phyloP scores from a whole-genome alignment of 2,888 invertebrate species.

The Ceraclea dissimilis region DNA sequence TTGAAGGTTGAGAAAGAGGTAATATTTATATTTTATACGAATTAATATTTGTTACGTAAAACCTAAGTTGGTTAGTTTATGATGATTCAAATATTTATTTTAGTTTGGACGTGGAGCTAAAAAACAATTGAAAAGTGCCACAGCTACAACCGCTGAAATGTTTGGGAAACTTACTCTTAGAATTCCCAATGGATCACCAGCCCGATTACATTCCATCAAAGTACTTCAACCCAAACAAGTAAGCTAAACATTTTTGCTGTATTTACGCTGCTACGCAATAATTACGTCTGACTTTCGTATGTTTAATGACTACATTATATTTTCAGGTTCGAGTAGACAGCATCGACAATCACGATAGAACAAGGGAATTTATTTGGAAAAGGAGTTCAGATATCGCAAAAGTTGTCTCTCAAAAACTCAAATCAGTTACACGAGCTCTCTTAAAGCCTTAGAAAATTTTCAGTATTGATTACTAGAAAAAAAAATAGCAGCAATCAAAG shows the following conservation, averaged over 20 bases:
- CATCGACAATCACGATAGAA: slow-evolving; percentile 72
- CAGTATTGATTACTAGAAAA: neutral
- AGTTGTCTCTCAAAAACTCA: slow-evolving; percentile 73
- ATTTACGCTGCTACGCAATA: neutral
- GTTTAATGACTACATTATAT: neutral
- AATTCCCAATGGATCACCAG: slow-evolving; percentile 72
- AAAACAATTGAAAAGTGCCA: slow-evolving; percentile 76
- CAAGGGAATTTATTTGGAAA: slow-evolving; percentile 76
- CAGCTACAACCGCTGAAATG: slow-evolving; percentile 84
- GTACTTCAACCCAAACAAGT: slow-evolving; percentile 85
- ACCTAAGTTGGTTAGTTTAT: no score
- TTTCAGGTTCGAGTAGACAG: slow-evolving; percentile 75
- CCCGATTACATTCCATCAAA: slow-evolving; percentile 74
- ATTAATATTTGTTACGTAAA: no score
- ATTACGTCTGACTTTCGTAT: neutral
- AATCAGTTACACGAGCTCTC: slow-evolving; percentile 45
- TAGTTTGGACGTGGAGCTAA: slow-evolving; percentile 71
- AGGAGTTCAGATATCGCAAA: slow-evolving; percentile 77
- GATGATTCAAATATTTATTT: neutral
- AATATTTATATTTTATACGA: slow-evolving; percentile 24
- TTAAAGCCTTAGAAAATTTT: slow-evolving; percentile 11
- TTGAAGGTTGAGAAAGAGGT: slow-evolving; percentile 73
- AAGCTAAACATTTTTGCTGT: slow-evolving; percentile 23
- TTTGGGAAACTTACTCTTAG: slow-evolving; percentile 69
- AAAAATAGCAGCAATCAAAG: neutral